These are phyloP conservation scores for Panagrolaimus sp. DNA, from an alignment of 1,140 invertebrate species.

Conservation along the genomic window DNA sequence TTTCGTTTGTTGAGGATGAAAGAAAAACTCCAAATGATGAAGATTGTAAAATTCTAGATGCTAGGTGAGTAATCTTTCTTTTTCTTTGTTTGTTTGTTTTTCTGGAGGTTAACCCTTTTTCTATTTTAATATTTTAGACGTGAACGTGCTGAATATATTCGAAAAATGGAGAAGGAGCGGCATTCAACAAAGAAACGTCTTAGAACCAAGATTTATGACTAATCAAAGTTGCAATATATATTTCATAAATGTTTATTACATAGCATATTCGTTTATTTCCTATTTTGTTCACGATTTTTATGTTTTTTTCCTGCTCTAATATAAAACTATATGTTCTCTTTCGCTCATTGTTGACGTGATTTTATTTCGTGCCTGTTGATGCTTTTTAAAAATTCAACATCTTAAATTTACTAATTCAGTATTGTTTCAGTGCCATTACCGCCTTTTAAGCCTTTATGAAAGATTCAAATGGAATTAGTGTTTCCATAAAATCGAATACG, in stretches of 20 bases:
- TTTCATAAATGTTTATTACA: too few relatives aligned
- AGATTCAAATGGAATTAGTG: not conserved
- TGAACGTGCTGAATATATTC: slow-evolving; percentile 21
- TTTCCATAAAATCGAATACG: not conserved
- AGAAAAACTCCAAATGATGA: slow-evolving; percentile 17
- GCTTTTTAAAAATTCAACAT: not conserved
- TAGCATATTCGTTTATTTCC: too few relatives aligned
- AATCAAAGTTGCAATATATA: not conserved
- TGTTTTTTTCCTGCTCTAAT: too few relatives aligned
- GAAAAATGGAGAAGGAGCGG: slow-evolving; percentile 10
- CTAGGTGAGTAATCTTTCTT: slow-evolving; percentile 25
- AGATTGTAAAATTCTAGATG: slow-evolving; percentile 21
- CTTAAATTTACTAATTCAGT: not conserved
- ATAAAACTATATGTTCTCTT: too few relatives aligned
- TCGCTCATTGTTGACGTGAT: too few relatives aligned
- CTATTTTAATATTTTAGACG: slow-evolving; percentile 18
- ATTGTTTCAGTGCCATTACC: not conserved
- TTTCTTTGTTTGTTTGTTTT: slow-evolving; percentile 1
- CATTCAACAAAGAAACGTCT: slow-evolving; percentile 24
- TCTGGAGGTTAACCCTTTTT: not conserved
- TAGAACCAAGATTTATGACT: slow-evolving; percentile 16
- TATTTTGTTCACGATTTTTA: too few relatives aligned
- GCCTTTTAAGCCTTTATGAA: not conserved
- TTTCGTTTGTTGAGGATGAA: slow-evolving; percentile 17
- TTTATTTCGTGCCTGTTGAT: too few relatives aligned